These are phyloP conservation scores for Eilema sororculum DNA, from an alignment of 2,888 invertebrate genomes.

Conservation along the genomic window DNA sequence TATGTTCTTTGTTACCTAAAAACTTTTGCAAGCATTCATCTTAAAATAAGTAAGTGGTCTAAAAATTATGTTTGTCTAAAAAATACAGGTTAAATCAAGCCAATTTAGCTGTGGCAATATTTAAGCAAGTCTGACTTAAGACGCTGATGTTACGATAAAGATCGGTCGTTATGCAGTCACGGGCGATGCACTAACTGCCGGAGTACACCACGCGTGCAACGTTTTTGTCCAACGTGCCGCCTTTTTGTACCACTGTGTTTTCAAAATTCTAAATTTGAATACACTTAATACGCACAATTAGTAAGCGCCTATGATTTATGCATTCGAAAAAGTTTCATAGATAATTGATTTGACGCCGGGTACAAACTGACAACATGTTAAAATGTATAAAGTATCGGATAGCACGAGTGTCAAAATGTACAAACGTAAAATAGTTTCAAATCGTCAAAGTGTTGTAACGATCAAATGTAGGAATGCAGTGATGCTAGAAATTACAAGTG, in stretches of 20 bases:
- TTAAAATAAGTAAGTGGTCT: not conserved
- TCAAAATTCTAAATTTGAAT: constrained; percentile 59
- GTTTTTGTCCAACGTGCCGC: constrained; percentile 64
- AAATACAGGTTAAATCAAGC: not conserved
- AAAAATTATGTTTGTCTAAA: not conserved
- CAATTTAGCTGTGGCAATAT: constrained; percentile 27
- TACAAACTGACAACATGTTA: too few species aligned
- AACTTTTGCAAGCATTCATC: not conserved
- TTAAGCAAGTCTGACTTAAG: constrained; percentile 43
- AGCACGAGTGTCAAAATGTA: too few species aligned
- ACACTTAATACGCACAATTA: constrained; percentile 58
- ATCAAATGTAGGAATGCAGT: too few species aligned
- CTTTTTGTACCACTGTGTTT: constrained; percentile 62
- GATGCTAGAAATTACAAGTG: too few species aligned
- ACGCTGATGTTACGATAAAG: constrained; percentile 69
- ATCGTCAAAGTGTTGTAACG: too few species aligned
- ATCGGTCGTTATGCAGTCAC: constrained; percentile 83
- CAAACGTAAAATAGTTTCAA: too few species aligned
- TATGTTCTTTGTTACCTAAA: not conserved
- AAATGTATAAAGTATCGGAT: too few species aligned
- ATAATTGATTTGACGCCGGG: too few species aligned
- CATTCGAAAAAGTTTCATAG: constrained; percentile 43
- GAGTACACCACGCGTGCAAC: constrained; percentile 78
- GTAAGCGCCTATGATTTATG: constrained; percentile 81
- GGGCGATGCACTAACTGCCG: constrained; percentile 78